A percentile compares a stretch with the other conserved stretches of the same genome.
Evolutionary conservation across 2,113 vertebrate species (phyloP).

Genomic region (Pongo pygmaeus): DNA sequence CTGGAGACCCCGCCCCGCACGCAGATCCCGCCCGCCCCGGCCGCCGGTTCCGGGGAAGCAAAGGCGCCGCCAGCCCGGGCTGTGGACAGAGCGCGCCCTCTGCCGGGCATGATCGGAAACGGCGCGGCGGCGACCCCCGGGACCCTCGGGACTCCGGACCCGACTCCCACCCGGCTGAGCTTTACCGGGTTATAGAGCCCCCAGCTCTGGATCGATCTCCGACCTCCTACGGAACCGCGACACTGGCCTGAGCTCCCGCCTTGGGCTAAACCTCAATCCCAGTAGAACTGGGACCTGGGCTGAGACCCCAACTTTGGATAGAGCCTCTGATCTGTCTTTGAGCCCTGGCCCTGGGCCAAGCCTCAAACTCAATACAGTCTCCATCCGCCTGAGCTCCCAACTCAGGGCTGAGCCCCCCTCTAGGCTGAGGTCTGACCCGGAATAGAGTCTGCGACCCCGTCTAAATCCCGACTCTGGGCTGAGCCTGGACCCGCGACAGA

Average conservation of each 20-base stretch:
- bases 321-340: neutral
- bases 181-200: no score
- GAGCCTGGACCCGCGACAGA: neutral
- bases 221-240: neutral
- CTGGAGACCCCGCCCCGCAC: neutral
- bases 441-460: neutral
- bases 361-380: neutral
- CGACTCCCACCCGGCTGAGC: no score
- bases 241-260: neutral
- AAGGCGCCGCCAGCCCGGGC: neutral
- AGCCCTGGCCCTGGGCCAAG: no score
- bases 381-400: neutral
- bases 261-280: neutral
- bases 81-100: slow-evolving; percentile 39
- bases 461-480: neutral
- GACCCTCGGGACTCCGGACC: no score
- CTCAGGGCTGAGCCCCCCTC: neutral
- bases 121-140: fast-evolving
- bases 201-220: no score
- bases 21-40: neutral
- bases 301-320: neutral
- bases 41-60: fast-evolving
- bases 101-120: neutral
- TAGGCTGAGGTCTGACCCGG: neutral
- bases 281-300: neutral